Base-by-base conservation (phyloP, 1,140 invertebrate genomes). In the Bradysia coprophila region DNA sequence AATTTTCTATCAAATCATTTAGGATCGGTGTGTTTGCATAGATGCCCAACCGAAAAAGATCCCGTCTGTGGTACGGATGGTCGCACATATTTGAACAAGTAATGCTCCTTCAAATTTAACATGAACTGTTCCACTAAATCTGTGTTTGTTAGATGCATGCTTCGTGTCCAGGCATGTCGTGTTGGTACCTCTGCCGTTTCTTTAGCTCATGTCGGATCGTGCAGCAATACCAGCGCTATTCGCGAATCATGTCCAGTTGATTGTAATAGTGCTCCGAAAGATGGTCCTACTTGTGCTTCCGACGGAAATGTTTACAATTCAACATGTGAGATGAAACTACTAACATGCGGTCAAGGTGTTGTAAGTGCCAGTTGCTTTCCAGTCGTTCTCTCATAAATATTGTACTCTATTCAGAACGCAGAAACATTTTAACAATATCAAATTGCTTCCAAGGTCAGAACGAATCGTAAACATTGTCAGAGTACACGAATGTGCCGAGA, bases 281-380 rank as follows among this genome's bases (percentile, higher is more conserved):
- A 89, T 53, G 85, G 86, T 15, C 87, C 87, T 0, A 78, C 94
- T 47, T 96, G 91, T 56, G 90, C 83, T 9, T 86, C 78, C 41
- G 84, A 96, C 57, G 87, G 89, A 21, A 88, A 88, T 51, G 88
- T 92, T 0, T 95, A 95, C 66, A 82, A 81, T 51, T 93, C 81
- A 43, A 89, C 86, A 5, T 96, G 92, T 56, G 80, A 90, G 49
- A 89, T 95, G 83, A 88, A 87, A 54, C 67, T 84, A 39, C 65
- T 83, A 4, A 92, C 87, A 34, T 92, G 88, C 62, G 83, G 85
- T 79, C 78, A 82, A 68, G 78, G 80, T 21, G 78, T 82, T n/a
- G 72, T 43, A 28, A 41, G 40, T 41, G 24, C 39, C 16, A 24
- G 39, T 32, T 34, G 13, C 40, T 21, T n/a, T n/a, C n/a, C n/a